A percentile compares a stretch with the other conserved stretches of the same genome.
Evolutionary conservation across 2,888 invertebrate species (phyloP).

Genomic region (Xestia sexstrigata): DNA sequence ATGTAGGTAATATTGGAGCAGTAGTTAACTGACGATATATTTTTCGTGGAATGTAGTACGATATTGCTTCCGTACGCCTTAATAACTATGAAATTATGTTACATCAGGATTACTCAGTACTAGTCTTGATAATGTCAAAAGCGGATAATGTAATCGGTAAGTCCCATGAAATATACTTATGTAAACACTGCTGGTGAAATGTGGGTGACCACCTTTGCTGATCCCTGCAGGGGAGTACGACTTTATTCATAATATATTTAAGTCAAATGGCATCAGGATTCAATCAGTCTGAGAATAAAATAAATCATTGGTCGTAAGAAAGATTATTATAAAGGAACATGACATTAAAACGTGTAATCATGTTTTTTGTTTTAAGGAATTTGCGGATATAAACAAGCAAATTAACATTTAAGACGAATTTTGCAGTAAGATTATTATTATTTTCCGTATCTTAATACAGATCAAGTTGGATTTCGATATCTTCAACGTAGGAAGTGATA

Average conservation of each 20-base stretch:
- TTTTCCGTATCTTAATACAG: slow-evolving; percentile 34
- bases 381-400: slow-evolving; percentile 2
- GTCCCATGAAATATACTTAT: neutral
- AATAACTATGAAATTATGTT: slow-evolving; percentile 30
- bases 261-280: neutral
- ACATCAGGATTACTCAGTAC: slow-evolving; percentile 18
- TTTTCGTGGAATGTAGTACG: slow-evolving; percentile 18
- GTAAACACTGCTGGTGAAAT: neutral
- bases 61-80: slow-evolving; percentile 11
- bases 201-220: too few species aligned
- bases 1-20: slow-evolving; percentile 23
- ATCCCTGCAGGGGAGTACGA: neutral
- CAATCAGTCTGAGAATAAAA: neutral
- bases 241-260: neutral
- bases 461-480: slow-evolving; percentile 30
- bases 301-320: neutral
- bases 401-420: slow-evolving; percentile 38
- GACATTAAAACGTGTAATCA: neutral
- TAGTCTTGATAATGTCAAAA: slow-evolving; percentile 29
- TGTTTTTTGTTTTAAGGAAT: slow-evolving; percentile 1
- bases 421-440: neutral
- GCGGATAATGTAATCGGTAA: neutral
- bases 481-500: slow-evolving; percentile 21
- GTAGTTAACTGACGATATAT: slow-evolving; percentile 2
- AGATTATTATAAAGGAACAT: neutral